Base-by-base conservation (phyloP, 2,113 vertebrate genomes). In the Siniperca knerii region DNA sequence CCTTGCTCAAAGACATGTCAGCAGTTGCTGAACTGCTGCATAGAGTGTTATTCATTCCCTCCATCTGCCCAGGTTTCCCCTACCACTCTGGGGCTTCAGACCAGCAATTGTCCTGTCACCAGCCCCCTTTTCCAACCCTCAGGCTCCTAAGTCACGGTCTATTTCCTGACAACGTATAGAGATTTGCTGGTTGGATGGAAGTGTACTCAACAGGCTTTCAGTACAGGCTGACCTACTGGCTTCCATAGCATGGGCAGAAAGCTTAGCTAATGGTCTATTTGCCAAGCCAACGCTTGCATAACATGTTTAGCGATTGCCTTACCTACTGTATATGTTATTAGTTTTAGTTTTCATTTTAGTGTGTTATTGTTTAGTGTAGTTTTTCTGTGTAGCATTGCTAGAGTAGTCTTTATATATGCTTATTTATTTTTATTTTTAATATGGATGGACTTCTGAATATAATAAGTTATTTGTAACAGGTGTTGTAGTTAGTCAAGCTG, bases 121-220 rank as follows among this genome's bases (percentile, higher is more conserved):
- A 66, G 66, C 61, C 77, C 65, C 62, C 60, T 77, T 80, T 84
- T 60, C 21, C 15, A 57, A 8, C 73, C 76, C 42, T 73, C 12
- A 0, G 50, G 68, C 69, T 76, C 71, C 58, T 15, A 8, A 75
- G 82, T 77, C 87, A 87, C 46, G 78, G 75, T 86, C 83, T 80
- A 70, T 84, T 90, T 89, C 76, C 69, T 70, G 73, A 77, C 64
- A 6, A 20, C 86, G 87, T 80, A 66, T 29, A 88, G 76, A 83
- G 84, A 84, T 90, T 90, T 92, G 77, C 78, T 82, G 83, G 58
- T 73, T 86, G 81, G 40, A 40, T 58, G 44, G 68, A 84, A 55
- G 69, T 68, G 61, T 65, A 37, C 71, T 80, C 71, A 25, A 46
- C 55, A 82, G 71, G 66, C 78, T 82, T 83, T 87, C 54, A 74